Evolutionary conservation across 2,888 invertebrate species (phyloP), one percentile per base, ranked within the genome.

Genomic region (Thecophora atra): DNA sequence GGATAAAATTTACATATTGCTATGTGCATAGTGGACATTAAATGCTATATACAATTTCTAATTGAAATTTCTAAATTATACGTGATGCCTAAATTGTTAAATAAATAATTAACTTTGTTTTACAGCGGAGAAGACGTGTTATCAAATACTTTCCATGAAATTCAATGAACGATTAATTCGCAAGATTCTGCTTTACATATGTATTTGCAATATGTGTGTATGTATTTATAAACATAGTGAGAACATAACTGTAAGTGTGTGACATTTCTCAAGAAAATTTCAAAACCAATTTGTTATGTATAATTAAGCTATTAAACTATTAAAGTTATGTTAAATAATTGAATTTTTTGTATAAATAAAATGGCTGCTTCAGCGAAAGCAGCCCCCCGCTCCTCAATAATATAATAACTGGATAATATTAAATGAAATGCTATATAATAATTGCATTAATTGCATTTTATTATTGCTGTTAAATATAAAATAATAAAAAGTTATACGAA

Each of bases 111-210:
- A 67, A 58, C 71, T 71, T 58, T 76, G 75, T 68, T 77, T 78
- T 78, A 73, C 78, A 78, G 77, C 73, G 76, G 63, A 78, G 62
- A 74, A 72, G 76, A 71, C 77, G 76, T 63, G 75, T 77, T 68
- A 68, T 78, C 72, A 76, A 78, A 73, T 75, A 75, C 72, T 37
- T 6, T 37, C 37, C 37, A 37, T 37, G 11, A n/a, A n/a, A n/a
- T n/a, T 37, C 37, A 74, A 72, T 68, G 62, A 69, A 69, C 60
- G 51, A 60, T 62, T 69, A 28, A 60, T 69, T 62, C 56, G 30
- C 60, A 68, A 68, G 58, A 26, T 56, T 24, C 51, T 67, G 54
- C 24, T 56, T 44, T 68, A 28, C 15, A 65, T 68, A 58, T 42
- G 42, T 58, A 37, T 8, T 37, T 37, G 6, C 37, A 37, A 37